Base-by-base conservation (phyloP, 2,113 vertebrate genomes). In the Antidorcas marsupialis region DNA sequence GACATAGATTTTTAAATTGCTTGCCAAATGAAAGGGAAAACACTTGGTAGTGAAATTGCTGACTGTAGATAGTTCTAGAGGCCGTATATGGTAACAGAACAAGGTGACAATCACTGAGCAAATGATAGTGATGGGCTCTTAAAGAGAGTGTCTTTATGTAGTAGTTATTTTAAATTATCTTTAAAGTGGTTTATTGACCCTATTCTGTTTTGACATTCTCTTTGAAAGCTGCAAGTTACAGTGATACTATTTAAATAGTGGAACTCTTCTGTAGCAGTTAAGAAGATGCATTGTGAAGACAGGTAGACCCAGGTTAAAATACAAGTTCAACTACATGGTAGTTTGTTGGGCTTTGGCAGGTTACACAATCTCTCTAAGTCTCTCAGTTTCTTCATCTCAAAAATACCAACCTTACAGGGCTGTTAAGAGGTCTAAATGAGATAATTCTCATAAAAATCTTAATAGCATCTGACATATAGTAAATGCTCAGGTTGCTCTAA, bases 231-330 rank as follows among this genome's bases (percentile, higher is more conserved):
- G 3, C 67, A 52, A 17, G 23, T 81, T 89, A 21, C 27, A 87
- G 10, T 43, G n/a, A 50, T 60, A 88, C 27, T 39, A 19, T 88
- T 81, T 90, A 45, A 95, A 50, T 43, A 87, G 74, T 28, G 30
- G 36, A 59, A 89, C 47, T 91, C 53, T 89, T 67, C 6, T 17
- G 25, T 60, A 71, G 76, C 71, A 30, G n/a, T 45, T 71, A 90
- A 91, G 64, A 94, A 53, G 59, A 45, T 94, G 3, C 39, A 23
- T 60, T 88, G 90, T 88, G 36, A 71, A 88, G 91, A 95, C 64
- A 96, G 88, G 64, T 11, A 39, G 82, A 95, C 93, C 64, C 89
- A 28, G 30, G 36, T 89, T 97, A 87, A 97, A 90, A 59, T 92
- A 50, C 36, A 78, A 43, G 30, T 53, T 88, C 25, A 6, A 53